Evolutionary conservation across 30 jellyfish, hydroid and myxozoan genomes (phyloP).

Genomic region (Mastigias papua): DNA sequence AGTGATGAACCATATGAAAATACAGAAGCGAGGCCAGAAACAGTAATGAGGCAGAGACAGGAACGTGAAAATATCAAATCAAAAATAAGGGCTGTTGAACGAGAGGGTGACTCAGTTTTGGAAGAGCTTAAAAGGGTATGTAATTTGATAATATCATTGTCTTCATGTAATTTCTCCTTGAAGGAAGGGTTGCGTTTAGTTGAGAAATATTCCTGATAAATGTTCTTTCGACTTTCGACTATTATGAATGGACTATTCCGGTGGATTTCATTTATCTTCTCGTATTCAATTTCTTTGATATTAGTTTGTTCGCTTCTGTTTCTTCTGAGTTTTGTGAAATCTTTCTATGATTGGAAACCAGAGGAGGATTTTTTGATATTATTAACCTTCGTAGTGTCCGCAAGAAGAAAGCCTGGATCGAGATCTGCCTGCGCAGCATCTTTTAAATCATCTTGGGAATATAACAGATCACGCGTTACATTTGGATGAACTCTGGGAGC

Average conservation of each 20-base stretch:
- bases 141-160: too few species aligned
- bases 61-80: conserved; percentile 90
- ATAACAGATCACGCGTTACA: conserved; percentile 84
- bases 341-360: too few species aligned
- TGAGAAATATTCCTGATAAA: too few species aligned
- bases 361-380: too few species aligned
- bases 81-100: conserved; percentile 73
- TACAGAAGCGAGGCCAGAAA: conserved; percentile 87
- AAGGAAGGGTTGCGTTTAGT: too few species aligned
- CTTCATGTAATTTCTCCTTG: too few species aligned
- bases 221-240: too few species aligned
- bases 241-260: too few species aligned
- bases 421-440: conserved; percentile 83
- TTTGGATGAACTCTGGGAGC: conserved; percentile 93
- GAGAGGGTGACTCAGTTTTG: conserved; percentile 79
- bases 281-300: too few species aligned
- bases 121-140: conserved; percentile 85
- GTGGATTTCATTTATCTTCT: too few species aligned
- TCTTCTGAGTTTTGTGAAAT: too few species aligned
- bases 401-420: conserved; percentile 89
- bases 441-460: conserved; percentile 74
- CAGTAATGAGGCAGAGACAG: conserved; percentile 89
- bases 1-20: conserved; percentile 94
- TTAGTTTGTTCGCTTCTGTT: too few species aligned
- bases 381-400: conserved; percentile 88